Conservation (phyloP, 2,888 invertebrate species). For the Hecatera dysodea region DNA sequence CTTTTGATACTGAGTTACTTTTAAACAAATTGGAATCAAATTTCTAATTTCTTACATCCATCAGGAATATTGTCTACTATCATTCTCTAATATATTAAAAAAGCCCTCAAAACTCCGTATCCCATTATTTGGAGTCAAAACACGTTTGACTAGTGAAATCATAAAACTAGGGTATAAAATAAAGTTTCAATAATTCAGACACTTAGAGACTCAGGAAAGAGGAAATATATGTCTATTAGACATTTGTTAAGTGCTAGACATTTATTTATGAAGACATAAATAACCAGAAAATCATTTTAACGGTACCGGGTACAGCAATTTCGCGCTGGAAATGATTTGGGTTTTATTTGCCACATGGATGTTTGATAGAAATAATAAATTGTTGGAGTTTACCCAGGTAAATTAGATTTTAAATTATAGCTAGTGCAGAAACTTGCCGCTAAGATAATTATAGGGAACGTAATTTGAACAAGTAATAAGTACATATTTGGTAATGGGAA, state of each 20-base stretch:
- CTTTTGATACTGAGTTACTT: not conserved
- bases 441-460: not conserved
- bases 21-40: no score
- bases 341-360: not conserved
- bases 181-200: constrained; percentile 11
- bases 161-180: constrained; percentile 15
- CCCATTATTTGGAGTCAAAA: no score
- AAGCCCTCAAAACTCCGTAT: no score
- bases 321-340: not conserved
- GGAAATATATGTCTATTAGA: not conserved
- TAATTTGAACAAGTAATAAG: not conserved
- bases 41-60: no score
- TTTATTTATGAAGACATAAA: constrained; percentile 1
- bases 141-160: constrained; percentile 33
- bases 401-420: not conserved
- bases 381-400: not conserved
- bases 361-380: not conserved
- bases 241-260: not conserved
- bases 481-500: no score
- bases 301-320: not conserved
- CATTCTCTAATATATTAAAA: no score
- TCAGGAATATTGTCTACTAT: no score
- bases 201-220: constrained; percentile 7
- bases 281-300: not conserved
- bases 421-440: not conserved